Evolutionary conservation across 1,140 invertebrate genomes (phyloP).

Genomic region (Parapsyche elsis): DNA sequence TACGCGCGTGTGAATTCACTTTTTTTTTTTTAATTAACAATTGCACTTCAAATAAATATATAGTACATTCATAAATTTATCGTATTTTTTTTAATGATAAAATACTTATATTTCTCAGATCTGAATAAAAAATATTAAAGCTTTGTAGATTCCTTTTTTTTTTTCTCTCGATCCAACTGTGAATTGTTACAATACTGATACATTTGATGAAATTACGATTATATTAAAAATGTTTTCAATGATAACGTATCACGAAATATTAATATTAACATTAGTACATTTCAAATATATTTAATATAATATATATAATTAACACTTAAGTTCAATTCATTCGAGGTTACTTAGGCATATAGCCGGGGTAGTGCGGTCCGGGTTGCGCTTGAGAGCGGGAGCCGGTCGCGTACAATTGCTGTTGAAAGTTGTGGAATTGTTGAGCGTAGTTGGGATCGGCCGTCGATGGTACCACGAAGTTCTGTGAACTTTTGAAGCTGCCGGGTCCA

Average conservation of each 20-base stretch:
- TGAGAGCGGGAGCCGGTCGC: conserved; percentile 85
- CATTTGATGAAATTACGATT: background rate
- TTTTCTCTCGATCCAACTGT: background rate
- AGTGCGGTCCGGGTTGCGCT: conserved; percentile 61
- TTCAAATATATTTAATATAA: background rate
- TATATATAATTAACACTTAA: conserved; percentile 22
- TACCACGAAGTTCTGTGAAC: conserved; percentile 79
- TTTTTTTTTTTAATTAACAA: conserved; percentile 1
- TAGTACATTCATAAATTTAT: too few relatives aligned
- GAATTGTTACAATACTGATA: background rate
- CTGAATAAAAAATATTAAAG: conserved; percentile 7
- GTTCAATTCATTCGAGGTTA: conserved; percentile 38
- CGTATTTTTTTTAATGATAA: too few relatives aligned
- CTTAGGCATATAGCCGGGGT: conserved; percentile 56
- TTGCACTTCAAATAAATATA: background rate
- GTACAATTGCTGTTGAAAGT: conserved; percentile 94
- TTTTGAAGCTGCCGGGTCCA: conserved; percentile 78
- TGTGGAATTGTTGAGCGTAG: conserved; percentile 94
- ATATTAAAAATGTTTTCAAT: background rate
- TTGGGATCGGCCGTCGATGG: conserved; percentile 89
- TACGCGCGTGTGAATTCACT: background rate
- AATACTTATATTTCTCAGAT: background rate
- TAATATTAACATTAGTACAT: conserved; percentile 35
- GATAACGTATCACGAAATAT: conserved; percentile 33
- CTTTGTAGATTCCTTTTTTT: background rate